Conservation (phyloP, 2,113 vertebrate genomes). For the Bungarus multicinctus region DNA sequence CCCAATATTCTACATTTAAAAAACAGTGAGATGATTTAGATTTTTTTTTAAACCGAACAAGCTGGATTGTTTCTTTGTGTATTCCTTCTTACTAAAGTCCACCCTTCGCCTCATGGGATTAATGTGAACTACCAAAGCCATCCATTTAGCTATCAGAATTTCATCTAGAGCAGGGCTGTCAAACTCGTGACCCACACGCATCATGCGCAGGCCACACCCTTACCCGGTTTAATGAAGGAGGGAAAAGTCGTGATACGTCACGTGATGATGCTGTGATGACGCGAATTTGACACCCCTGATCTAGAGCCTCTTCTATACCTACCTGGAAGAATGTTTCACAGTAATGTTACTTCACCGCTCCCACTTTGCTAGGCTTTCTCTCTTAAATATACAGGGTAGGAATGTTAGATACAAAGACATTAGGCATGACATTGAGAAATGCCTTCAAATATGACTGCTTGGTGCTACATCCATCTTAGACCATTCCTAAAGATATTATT, state of each 20-base stretch:
- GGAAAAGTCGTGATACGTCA: too few relatives aligned
- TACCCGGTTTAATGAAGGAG: too few relatives aligned
- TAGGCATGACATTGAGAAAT: background rate
- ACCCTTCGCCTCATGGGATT: background rate
- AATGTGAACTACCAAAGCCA: background rate
- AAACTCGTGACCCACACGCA: too few relatives aligned
- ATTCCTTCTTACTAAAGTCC: background rate
- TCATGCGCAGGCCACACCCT: too few relatives aligned
- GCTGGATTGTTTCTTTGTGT: background rate
- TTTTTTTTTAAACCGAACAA: background rate
- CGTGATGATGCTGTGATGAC: too few relatives aligned
- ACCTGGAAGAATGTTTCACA: background rate
- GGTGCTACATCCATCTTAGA: background rate
- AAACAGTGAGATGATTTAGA: background rate
- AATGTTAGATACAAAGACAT: background rate
- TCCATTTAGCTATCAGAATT: background rate
- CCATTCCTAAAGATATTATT: background rate
- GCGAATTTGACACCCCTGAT: background rate
- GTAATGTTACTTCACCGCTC: background rate
- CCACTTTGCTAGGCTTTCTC: background rate
- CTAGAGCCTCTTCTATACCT: background rate
- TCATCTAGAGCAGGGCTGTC: background rate
- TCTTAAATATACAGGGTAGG: background rate
- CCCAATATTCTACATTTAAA: background rate
- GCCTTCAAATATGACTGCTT: background rate